Evolutionary conservation across 1,140 invertebrate species (phyloP).

Genomic region (Apis mellifera): Amel_HAv3.1 CM009939.2:8655001-8655500

Average conservation of each 20-base stretch:
- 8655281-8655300: conserved; percentile 42
- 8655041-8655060: background rate
- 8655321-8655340: conserved; percentile 62
- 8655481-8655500: conserved; percentile 76
- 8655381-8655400: conserved; percentile 73
- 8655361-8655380: conserved; percentile 59
- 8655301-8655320: conserved; percentile 77
- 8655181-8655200: conserved; percentile 63
- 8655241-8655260: conserved; percentile 81
- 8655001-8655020: conserved; percentile 45
- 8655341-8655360: background rate
- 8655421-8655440: conserved; percentile 60
- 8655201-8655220: conserved; percentile 77
- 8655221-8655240: conserved; percentile 82
- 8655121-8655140: conserved; percentile 36
- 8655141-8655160: conserved; percentile 54
- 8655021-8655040: background rate
- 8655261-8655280: conserved; percentile 83
- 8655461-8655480: conserved; percentile 55
- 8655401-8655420: conserved; percentile 59
- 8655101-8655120: conserved; percentile 67
- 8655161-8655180: conserved; percentile 68
- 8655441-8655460: conserved; percentile 73
- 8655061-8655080: too few species aligned
- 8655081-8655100: conserved; percentile 63